phyloP scores from a whole-genome alignment of 2,888 invertebrate genomes.

The Trypoxylon attenuatum region DNA sequence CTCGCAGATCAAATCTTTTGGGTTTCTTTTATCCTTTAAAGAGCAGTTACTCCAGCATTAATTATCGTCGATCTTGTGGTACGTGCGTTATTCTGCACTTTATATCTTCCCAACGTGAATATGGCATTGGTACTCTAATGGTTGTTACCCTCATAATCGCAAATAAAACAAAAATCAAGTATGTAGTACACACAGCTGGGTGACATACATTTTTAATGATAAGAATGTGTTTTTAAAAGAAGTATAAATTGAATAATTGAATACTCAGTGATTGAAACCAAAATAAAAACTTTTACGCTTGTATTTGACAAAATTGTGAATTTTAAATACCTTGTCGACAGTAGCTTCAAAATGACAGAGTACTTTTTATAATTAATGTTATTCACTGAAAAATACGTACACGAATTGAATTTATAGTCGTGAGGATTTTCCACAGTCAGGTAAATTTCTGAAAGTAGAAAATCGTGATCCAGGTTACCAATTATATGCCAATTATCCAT shows the following conservation, averaged over 20 bases:
- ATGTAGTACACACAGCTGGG: conserved; percentile 27
- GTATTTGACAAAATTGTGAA: conserved; percentile 3
- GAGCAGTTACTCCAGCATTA: conserved; percentile 24
- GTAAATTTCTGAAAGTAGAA: too few relatives aligned
- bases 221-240: background rate
- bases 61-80: background rate
- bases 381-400: too few relatives aligned
- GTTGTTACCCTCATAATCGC: conserved; percentile 17
- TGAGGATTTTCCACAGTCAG: too few relatives aligned
- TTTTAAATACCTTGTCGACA: conserved; percentile 1
- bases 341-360: too few relatives aligned
- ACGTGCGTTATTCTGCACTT: background rate
- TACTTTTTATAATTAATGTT: too few relatives aligned
- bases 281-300: conserved; percentile 44
- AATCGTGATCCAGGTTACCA: too few relatives aligned
- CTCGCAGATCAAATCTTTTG: conserved; percentile 7
- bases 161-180: conserved; percentile 24
- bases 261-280: conserved; percentile 26
- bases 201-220: background rate
- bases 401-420: too few relatives aligned
- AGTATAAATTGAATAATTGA: background rate
- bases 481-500: too few relatives aligned
- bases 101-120: background rate
- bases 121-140: conserved; percentile 4
- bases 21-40: conserved; percentile 8